These are phyloP conservation scores for Brachionus paranguensis DNA, from an alignment of 1,140 invertebrate species.

Conservation along the genomic window DNA sequence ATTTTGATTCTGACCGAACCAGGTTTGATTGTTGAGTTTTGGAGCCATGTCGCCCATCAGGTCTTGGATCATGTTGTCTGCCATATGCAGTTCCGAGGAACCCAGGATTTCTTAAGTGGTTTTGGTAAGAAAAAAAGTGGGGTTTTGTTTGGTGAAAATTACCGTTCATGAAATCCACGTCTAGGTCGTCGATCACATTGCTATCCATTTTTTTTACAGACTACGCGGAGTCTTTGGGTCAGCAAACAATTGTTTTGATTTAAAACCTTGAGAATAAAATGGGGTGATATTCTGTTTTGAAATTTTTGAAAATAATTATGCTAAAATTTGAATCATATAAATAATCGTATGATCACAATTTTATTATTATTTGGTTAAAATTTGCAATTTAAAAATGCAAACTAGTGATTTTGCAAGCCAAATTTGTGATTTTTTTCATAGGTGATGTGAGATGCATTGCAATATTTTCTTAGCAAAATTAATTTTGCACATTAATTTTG, in stretches of 20 bases:
- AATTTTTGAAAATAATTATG: slow-evolving; percentile 27
- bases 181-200: slow-evolving; percentile 7
- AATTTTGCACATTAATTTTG: too few relatives aligned
- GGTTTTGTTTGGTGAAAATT: not conserved
- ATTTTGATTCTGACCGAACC: not conserved
- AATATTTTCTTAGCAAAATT: not conserved
- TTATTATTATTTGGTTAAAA: not conserved
- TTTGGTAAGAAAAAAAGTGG: not conserved
- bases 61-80: slow-evolving; percentile 35
- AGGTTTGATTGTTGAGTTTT: not conserved
- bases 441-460: not conserved
- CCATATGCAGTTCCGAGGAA: slow-evolving; percentile 8
- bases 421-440: not conserved
- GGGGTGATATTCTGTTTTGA: not conserved
- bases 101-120: not conserved
- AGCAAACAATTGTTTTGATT: too few relatives aligned
- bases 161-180: slow-evolving; percentile 36
- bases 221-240: too few relatives aligned
- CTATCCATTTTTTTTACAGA: not conserved
- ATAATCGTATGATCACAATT: slow-evolving; percentile 30
- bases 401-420: not conserved
- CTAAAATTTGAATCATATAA: slow-evolving; percentile 19
- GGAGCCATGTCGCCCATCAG: not conserved
- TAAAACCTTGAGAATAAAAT: not conserved
- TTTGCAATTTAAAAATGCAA: not conserved